phyloP scores from a whole-genome alignment of 2,888 invertebrate species.

The Caenorhabditis macrosperma region DNA sequence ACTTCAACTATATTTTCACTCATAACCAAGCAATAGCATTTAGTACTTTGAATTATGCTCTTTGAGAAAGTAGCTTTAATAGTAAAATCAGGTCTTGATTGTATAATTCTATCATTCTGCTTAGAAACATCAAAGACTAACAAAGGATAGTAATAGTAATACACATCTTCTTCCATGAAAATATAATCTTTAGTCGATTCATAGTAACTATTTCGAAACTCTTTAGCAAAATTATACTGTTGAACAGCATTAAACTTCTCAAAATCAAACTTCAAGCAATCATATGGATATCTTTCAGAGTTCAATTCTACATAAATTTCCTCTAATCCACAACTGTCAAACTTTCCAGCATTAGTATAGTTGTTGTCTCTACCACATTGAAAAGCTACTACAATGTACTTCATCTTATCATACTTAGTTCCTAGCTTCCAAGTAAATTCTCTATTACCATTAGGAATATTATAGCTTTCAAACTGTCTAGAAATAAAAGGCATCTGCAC shows the following conservation, averaged over 20 bases:
- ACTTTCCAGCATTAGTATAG: constrained; percentile 67
- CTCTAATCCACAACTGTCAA: constrained; percentile 70
- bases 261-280: constrained; percentile 70
- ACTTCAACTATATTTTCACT: too few species aligned
- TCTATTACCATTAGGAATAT: constrained; percentile 69
- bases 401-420: constrained; percentile 72
- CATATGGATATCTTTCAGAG: constrained; percentile 69
- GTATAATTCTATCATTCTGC: too few species aligned
- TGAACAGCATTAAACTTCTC: constrained; percentile 62
- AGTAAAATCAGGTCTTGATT: constrained; percentile 68
- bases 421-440: constrained; percentile 73
- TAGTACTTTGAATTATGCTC: constrained; percentile 59
- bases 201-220: constrained; percentile 66
- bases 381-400: constrained; percentile 66
- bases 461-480: constrained; percentile 71
- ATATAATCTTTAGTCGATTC: constrained; percentile 60
- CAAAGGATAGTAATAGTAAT: too few species aligned
- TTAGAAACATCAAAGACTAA: too few species aligned
- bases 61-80: constrained; percentile 61
- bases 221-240: constrained; percentile 63
- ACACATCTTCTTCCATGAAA: too few species aligned
- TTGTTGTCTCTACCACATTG: constrained; percentile 68
- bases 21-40: constrained; percentile 59
- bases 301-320: constrained; percentile 70
- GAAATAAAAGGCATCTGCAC: too few species aligned